phyloP scores from a whole-genome alignment of 1,140 invertebrate species.

The Proctacanthus coquilletti region DNA sequence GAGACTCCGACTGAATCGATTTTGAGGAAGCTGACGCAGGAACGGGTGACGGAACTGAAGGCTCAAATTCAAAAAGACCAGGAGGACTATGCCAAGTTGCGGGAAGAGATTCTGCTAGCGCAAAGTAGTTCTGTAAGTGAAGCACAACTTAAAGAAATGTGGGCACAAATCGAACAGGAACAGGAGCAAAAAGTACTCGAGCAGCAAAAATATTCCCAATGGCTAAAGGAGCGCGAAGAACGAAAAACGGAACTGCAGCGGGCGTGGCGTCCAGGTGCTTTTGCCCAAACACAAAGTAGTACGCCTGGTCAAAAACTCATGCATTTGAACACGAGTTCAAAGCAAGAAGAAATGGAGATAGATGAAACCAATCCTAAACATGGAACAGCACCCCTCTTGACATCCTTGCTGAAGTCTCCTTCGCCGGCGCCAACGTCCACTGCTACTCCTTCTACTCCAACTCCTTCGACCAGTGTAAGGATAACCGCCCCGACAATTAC shows the following conservation, averaged over 20 bases:
- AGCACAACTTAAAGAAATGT: slow-evolving; percentile 53
- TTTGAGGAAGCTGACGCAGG: slow-evolving; percentile 57
- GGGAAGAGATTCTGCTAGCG: slow-evolving; percentile 35
- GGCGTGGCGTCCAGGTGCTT: slow-evolving; percentile 33
- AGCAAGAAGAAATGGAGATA: slow-evolving; percentile 26
- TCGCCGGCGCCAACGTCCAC: slow-evolving; percentile 33
- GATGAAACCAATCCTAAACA: slow-evolving; percentile 15
- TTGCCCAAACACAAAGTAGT: slow-evolving; percentile 7
- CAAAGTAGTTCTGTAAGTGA: slow-evolving; percentile 39
- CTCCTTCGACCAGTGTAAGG: slow-evolving; percentile 25
- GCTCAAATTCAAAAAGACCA: slow-evolving; percentile 50
- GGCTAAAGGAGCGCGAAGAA: slow-evolving; percentile 54
- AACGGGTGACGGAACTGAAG: slow-evolving; percentile 61
- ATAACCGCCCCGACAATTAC: slow-evolving; percentile 34
- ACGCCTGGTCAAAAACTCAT: slow-evolving; percentile 11
- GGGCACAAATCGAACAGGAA: slow-evolving; percentile 53
- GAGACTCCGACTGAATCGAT: slow-evolving; percentile 63
- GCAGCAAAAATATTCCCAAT: slow-evolving; percentile 41
- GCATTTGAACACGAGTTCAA: slow-evolving; percentile 20
- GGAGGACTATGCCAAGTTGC: slow-evolving; percentile 53
- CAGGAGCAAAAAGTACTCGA: slow-evolving; percentile 52
- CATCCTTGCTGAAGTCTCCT: slow-evolving; percentile 65
- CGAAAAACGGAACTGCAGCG: slow-evolving; percentile 39
- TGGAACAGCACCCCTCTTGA: slow-evolving; percentile 54
- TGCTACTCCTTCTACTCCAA: slow-evolving; percentile 30